Conservation (phyloP, 2,113 vertebrate genomes). For the Epinephelus moara region DNA sequence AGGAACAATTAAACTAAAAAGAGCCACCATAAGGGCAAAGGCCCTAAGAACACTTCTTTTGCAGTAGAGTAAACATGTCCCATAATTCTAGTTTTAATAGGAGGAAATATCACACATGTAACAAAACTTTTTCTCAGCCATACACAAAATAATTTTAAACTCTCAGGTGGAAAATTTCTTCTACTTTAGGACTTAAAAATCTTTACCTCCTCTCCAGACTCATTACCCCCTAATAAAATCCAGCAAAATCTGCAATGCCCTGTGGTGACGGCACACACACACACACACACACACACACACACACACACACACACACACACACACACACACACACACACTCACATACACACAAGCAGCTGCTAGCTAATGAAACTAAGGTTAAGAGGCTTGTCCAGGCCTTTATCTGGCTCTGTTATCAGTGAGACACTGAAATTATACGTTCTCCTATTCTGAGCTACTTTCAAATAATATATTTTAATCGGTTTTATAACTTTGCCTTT, state of each 20-base stretch:
- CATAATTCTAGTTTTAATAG: not conserved
- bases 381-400: conserved; percentile 23
- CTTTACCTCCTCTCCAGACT: conserved; percentile 31
- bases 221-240: conserved; percentile 40
- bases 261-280: conserved; percentile 27
- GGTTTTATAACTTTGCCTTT: conserved; percentile 51
- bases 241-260: conserved; percentile 36
- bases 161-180: conserved; percentile 15
- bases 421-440: conserved; percentile 61
- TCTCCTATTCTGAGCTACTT: conserved; percentile 44
- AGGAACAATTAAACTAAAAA: no score
- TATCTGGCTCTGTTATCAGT: conserved; percentile 66
- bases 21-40: no score
- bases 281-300: conserved; percentile 16
- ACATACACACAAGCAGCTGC: conserved; percentile 24
- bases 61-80: not conserved
- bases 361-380: conserved; percentile 59
- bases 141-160: not conserved
- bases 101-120: not conserved
- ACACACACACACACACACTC: conserved; percentile 18
- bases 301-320: conserved; percentile 2
- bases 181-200: conserved; percentile 21
- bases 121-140: not conserved
- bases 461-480: conserved; percentile 67
- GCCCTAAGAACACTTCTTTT: no score